A percentile compares a stretch with the other conserved stretches of the same genome.
These are phyloP conservation scores for Ceryle rudis DNA, from an alignment of 2,797 vertebrate species.

Conservation along the genomic window DNA sequence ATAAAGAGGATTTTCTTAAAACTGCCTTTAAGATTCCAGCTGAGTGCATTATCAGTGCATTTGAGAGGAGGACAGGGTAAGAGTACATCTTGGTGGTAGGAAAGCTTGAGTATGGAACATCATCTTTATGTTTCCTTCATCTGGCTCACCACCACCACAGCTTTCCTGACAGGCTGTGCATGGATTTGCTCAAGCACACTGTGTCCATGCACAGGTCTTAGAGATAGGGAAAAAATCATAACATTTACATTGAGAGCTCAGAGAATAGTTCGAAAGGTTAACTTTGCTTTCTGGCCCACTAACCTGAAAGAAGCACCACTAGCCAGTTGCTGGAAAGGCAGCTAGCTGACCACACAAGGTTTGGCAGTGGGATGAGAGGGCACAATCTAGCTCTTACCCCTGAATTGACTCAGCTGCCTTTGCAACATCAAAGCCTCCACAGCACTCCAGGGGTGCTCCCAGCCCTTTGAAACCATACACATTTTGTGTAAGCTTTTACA, in stretches of 20 bases:
- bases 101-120: not conserved
- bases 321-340: not conserved
- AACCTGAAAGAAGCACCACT: not conserved
- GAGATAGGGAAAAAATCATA: not conserved
- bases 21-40: not conserved
- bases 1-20: not conserved
- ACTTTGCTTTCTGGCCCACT: not conserved
- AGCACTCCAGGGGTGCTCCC: not conserved
- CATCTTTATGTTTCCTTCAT: not conserved
- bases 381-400: not conserved
- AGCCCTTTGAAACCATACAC: constrained; percentile 37
- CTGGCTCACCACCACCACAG: not conserved
- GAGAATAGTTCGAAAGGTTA: not conserved
- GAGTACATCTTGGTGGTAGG: not conserved
- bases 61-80: not conserved
- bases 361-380: not conserved
- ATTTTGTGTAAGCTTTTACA: not conserved
- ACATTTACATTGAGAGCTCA: not conserved
- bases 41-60: not conserved
- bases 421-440: constrained; percentile 20
- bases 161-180: not conserved
- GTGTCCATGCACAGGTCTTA: not conserved
- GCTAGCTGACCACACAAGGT: not conserved
- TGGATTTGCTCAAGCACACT: not conserved
- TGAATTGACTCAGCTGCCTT: constrained; percentile 64